Evolutionary conservation across 1,140 invertebrate genomes (phyloP), one percentile per base, ranked within the genome.

Genomic region (Cydia strobilella): DNA sequence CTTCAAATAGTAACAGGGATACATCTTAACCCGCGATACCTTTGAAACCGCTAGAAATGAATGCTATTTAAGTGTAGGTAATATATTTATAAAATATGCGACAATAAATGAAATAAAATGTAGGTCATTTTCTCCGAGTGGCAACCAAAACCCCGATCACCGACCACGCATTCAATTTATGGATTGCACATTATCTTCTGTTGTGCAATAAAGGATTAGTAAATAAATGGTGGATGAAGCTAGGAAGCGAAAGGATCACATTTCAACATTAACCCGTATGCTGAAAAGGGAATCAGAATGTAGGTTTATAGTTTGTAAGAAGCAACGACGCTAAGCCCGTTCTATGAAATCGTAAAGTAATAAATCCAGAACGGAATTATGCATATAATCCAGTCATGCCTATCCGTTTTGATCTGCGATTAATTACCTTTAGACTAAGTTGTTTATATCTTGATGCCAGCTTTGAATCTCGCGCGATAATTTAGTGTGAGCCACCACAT

Each of bases 221-320:
- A 1, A 23, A 59, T n/a, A 18, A 54, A 18, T 54, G 15, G 51
- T 18, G 51, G n/a, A 54, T n/a, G 15, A 59, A 10, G 54, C 25
- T 65, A 35, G 63, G 63, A 65, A 69, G 65, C 31, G 27, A 69
- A 69, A 69, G 35, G 62, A 75, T 45, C 18, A 9, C 10, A 45
- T 66, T 77, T 31, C 65, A 74, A 73, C 76, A 80, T 80, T 76
- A 76, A 74, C 74, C 59, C 48, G 39, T 74, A 42, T 51, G 27
- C 51, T 72, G 65, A 48, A 66, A 77, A 76, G 82, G 75, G 81
- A 75, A 74, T 76, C 23, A 71, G 75, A 72, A 89, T 86, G 75
- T 91, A 84, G 89, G 89, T 91, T 91, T 91, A 91, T 86, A 76
- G 87, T 83, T 88, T 87, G 83, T 82, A 79, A 84, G 88, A 91